A percentile compares a stretch with the other conserved stretches of the same genome.
These are phyloP conservation scores for Atta texana DNA, from an alignment of 1,140 invertebrate genomes.

Conservation along the genomic window DNA sequence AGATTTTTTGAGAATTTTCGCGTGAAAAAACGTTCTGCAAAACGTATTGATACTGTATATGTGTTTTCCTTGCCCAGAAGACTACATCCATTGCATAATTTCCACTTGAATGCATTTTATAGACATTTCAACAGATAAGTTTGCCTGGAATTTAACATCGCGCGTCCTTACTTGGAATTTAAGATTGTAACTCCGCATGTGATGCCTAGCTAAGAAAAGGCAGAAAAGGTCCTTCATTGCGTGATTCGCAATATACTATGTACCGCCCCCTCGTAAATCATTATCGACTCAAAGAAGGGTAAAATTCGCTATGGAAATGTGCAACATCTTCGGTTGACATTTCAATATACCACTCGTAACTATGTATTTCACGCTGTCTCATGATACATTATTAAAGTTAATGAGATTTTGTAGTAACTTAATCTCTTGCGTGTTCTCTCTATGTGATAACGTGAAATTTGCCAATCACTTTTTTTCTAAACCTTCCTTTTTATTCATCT, in stretches of 20 bases:
- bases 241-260: not conserved
- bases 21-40: not conserved
- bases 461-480: not conserved
- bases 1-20: not conserved
- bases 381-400: slow-evolving; percentile 3
- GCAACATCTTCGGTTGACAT: slow-evolving; percentile 45
- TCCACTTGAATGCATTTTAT: not conserved
- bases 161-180: slow-evolving; percentile 57
- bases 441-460: not conserved
- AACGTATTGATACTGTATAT: not conserved
- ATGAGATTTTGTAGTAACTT: not conserved
- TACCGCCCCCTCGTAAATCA: slow-evolving; percentile 31
- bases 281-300: not conserved
- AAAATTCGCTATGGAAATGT: slow-evolving; percentile 23
- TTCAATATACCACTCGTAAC: slow-evolving; percentile 19
- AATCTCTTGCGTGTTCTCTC: not conserved
- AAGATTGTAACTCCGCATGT: slow-evolving; percentile 36
- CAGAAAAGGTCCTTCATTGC: slow-evolving; percentile 34
- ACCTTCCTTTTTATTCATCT: not conserved
- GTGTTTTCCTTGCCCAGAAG: not conserved
- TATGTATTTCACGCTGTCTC: not conserved
- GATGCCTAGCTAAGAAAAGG: not conserved
- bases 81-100: slow-evolving; percentile 31
- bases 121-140: slow-evolving; percentile 41
- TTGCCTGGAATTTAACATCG: slow-evolving; percentile 26